Conservation (phyloP, 2,113 vertebrate genomes). For the Trogon melanurus region DNA sequence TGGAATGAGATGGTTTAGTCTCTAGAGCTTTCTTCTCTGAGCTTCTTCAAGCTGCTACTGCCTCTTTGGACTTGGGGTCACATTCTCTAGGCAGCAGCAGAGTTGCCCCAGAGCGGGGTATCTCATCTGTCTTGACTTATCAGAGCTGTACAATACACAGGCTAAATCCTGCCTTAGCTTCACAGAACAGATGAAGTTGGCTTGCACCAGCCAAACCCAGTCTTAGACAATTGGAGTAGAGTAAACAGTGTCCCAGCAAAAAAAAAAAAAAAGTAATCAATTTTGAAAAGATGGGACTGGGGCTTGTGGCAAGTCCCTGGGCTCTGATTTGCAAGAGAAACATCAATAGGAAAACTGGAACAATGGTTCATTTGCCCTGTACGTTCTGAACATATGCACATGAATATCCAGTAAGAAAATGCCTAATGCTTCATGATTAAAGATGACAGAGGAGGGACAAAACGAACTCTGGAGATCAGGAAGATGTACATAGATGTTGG, state of each 20-base stretch:
- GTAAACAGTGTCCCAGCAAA: neutral
- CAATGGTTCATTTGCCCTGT: conserved; percentile 41
- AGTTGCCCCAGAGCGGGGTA: rapidly evolving
- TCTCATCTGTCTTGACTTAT: neutral
- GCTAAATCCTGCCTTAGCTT: neutral
- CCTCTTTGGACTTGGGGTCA: neutral
- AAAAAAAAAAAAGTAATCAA: neutral
- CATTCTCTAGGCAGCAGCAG: neutral
- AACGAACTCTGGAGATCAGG: conserved; percentile 63
- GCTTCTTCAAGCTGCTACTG: neutral
- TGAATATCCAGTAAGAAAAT: conserved; percentile 58
- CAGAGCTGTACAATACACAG: neutral
- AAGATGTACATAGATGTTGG: conserved; percentile 37
- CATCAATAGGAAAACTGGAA: conserved; percentile 11
- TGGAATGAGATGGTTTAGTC: neutral
- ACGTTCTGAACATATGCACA: conserved; percentile 60
- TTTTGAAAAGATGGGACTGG: conserved; percentile 49
- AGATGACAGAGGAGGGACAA: conserved; percentile 62
- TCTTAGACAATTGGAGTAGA: neutral
- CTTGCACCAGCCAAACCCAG: conserved; percentile 29
- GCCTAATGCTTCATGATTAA: conserved; percentile 65
- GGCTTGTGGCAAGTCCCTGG: conserved; percentile 61
- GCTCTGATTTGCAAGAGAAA: conserved; percentile 13
- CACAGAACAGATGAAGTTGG: neutral
- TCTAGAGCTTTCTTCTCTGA: neutral